phyloP scores from a whole-genome alignment of 2,113 vertebrate species.

The Ammospiza nelsoni region DNA sequence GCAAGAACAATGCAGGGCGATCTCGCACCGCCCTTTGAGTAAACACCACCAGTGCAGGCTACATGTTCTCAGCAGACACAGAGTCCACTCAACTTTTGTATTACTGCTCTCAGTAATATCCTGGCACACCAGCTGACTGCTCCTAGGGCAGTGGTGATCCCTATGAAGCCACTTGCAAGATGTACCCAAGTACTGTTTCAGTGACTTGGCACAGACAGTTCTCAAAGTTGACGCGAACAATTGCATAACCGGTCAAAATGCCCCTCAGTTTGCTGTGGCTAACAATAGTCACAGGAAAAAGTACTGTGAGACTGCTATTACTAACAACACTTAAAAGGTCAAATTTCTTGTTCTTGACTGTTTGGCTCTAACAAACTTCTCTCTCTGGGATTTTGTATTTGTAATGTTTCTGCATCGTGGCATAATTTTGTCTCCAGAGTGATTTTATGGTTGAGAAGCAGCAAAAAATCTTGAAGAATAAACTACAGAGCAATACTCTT shows the following conservation, averaged over 20 bases:
- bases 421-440: neutral
- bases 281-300: constrained; percentile 35
- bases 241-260: constrained; percentile 1
- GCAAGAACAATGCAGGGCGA: neutral
- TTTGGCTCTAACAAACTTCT: neutral
- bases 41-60: neutral
- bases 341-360: constrained; percentile 1
- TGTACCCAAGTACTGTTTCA: neutral
- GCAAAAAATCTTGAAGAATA: neutral
- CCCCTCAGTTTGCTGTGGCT: neutral
- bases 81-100: neutral
- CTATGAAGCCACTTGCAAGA: neutral
- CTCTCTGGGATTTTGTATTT: neutral
- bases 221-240: neutral
- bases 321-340: neutral
- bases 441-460: neutral
- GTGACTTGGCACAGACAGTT: neutral
- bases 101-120: neutral
- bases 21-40: neutral
- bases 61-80: neutral
- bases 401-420: neutral
- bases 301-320: neutral
- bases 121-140: neutral
- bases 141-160: neutral
- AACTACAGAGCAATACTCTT: neutral